Percentiles rank a stretch among this genome's conserved stretches.
phyloP scores from a whole-genome alignment of 2,888 invertebrate genomes.

The Pseudeuparius sepicola region DNA sequence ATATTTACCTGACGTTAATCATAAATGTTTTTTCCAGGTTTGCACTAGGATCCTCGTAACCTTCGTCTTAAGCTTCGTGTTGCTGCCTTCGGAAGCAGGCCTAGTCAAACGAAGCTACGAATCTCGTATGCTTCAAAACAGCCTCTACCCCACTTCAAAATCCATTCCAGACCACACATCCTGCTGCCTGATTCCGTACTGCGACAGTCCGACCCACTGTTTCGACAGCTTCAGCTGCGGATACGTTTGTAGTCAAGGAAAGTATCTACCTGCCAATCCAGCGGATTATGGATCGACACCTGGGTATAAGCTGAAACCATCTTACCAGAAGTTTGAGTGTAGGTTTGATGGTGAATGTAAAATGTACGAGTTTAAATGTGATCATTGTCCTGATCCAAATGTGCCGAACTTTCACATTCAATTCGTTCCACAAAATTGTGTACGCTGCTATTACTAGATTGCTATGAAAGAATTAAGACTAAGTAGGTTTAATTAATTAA shows the following conservation, averaged over 20 bases:
- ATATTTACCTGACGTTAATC: too few species aligned
- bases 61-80: too few species aligned
- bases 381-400: conserved; percentile 23
- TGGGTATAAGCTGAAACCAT: conserved; percentile 20
- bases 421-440: conserved; percentile 15
- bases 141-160: too few species aligned
- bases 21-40: too few species aligned
- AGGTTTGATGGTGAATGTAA: conserved; percentile 23
- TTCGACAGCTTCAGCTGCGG: conserved; percentile 22
- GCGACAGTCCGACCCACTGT: conserved; percentile 16
- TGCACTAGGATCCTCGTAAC: too few species aligned
- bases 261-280: conserved; percentile 20
- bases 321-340: conserved; percentile 23
- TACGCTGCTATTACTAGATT: conserved; percentile 18
- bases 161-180: too few species aligned
- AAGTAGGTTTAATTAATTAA: too few species aligned
- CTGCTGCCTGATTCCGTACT: conserved; percentile 24
- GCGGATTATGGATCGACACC: conserved; percentile 19
- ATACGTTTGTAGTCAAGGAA: conserved; percentile 18
- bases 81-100: too few species aligned
- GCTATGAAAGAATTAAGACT: too few species aligned
- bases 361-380: conserved; percentile 20
- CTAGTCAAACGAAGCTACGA: too few species aligned
- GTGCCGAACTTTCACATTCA: conserved; percentile 21
- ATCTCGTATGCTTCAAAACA: too few species aligned